These are phyloP conservation scores for Cyclopterus lumpus DNA, from an alignment of 2,797 vertebrate genomes.

Conservation along the genomic window DNA sequence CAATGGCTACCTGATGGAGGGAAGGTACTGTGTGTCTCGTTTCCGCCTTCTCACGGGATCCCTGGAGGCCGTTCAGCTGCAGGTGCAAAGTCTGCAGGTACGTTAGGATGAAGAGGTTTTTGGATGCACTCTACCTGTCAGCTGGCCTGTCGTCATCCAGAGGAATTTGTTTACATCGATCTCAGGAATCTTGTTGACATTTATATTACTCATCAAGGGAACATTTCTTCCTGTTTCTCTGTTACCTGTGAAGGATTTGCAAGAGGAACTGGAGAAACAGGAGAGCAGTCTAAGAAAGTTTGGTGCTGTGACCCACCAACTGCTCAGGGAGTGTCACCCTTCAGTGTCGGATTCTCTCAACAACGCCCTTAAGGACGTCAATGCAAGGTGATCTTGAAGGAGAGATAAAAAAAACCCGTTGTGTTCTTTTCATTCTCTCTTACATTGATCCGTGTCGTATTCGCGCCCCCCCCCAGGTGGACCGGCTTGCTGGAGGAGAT, in stretches of 20 bases:
- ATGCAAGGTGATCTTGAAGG: conserved; percentile 84
- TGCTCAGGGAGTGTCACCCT: conserved; percentile 90
- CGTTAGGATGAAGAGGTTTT: neutral
- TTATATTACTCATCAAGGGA: neutral
- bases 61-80: conserved; percentile 93
- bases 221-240: conserved; percentile 27
- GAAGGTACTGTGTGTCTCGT: conserved; percentile 92
- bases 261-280: conserved; percentile 92
- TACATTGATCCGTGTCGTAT: neutral
- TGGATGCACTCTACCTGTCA: neutral
- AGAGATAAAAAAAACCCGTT: too few relatives aligned
- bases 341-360: conserved; percentile 90
- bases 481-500: conserved; percentile 91
- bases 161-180: neutral
- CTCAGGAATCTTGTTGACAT: neutral
- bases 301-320: conserved; percentile 88
- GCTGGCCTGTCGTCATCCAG: neutral
- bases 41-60: conserved; percentile 94
- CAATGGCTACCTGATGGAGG: conserved; percentile 91
- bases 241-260: conserved; percentile 84
- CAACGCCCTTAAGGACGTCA: conserved; percentile 89
- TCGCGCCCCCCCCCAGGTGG: conserved; percentile 84
- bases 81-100: conserved; percentile 95
- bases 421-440: neutral
- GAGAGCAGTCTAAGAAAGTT: conserved; percentile 91